Conservation (phyloP, 1,140 invertebrate genomes). For the Bombus cullumanus region DNA sequence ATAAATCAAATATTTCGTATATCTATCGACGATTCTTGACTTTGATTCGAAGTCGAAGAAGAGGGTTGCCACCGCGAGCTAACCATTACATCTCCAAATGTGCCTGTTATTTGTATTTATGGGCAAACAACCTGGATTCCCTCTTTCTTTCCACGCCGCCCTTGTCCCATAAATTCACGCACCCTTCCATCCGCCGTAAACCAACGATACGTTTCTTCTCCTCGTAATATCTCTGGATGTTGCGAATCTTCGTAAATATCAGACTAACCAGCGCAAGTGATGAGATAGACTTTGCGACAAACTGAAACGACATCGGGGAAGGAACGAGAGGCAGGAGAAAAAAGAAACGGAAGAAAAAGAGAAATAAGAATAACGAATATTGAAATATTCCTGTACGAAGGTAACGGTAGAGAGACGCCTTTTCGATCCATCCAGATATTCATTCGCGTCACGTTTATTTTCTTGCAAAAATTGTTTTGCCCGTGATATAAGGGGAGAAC, state of each 20-base stretch:
- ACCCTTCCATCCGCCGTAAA: conserved; percentile 57
- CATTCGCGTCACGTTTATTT: conserved; percentile 23
- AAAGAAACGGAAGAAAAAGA: too few species aligned
- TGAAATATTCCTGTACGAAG: neutral
- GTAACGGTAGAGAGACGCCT: neutral
- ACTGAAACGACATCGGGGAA: neutral
- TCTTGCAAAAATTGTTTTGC: conserved; percentile 29
- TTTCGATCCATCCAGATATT: neutral
- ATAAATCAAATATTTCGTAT: too few species aligned
- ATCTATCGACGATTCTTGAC: too few species aligned
- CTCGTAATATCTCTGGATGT: conserved; percentile 37
- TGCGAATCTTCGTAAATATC: conserved; percentile 48
- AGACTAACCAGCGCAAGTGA: conserved; percentile 23
- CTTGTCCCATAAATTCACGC: conserved; percentile 57
- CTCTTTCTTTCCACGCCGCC: conserved; percentile 43
- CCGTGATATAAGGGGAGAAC: neutral
- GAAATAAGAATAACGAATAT: conserved; percentile 13
- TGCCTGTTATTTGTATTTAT: conserved; percentile 60
- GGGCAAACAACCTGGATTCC: conserved; percentile 40
- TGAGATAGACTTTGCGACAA: conserved; percentile 40
- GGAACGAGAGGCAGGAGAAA: too few species aligned
- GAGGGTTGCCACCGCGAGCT: neutral
- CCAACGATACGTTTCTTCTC: conserved; percentile 51
- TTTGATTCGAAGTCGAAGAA: conserved; percentile 1
- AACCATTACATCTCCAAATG: conserved; percentile 6